phyloP scores from a whole-genome alignment of 1,140 invertebrate genomes.

The Drosophila sturtevanti region DNA sequence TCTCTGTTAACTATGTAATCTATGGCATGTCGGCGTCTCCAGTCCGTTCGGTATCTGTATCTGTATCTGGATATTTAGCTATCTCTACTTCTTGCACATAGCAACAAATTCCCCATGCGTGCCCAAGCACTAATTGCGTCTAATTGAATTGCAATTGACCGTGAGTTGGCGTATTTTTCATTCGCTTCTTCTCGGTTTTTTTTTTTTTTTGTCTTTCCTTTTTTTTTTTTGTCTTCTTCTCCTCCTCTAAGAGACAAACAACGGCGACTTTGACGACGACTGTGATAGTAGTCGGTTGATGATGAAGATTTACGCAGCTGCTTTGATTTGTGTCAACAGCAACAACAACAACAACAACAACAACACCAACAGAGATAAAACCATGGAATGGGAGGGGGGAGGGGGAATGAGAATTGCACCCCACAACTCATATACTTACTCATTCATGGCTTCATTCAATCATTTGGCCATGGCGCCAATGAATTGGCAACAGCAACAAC shows the following conservation, averaged over 20 bases:
- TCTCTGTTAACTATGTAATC: constrained; percentile 68
- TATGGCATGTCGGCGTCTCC: constrained; percentile 64
- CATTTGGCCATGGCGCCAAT: constrained; percentile 62
- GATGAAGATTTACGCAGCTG: constrained; percentile 77
- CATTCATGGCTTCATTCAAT: constrained; percentile 48
- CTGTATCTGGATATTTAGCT: constrained; percentile 34
- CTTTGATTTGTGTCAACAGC: constrained; percentile 78
- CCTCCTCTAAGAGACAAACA: no score
- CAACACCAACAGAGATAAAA: no score
- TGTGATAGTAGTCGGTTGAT: constrained; percentile 47
- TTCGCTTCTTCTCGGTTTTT: constrained; percentile 23
- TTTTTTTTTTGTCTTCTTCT: not conserved
- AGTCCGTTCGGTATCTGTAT: constrained; percentile 18
- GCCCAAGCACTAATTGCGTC: constrained; percentile 73
- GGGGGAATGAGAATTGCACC: no score
- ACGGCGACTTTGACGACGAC: no score
- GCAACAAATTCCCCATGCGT: constrained; percentile 61
- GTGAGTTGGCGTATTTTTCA: constrained; percentile 79
- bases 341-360: not conserved
- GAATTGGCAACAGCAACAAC: constrained; percentile 42
- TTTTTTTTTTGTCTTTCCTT: not conserved
- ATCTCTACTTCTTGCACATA: constrained; percentile 29
- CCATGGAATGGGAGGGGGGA: no score
- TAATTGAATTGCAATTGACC: constrained; percentile 81
- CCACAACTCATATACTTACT: constrained; percentile 13